phyloP scores from a whole-genome alignment of 2,797 vertebrate genomes.

The Myoxocephalus aenaeus region DNA sequence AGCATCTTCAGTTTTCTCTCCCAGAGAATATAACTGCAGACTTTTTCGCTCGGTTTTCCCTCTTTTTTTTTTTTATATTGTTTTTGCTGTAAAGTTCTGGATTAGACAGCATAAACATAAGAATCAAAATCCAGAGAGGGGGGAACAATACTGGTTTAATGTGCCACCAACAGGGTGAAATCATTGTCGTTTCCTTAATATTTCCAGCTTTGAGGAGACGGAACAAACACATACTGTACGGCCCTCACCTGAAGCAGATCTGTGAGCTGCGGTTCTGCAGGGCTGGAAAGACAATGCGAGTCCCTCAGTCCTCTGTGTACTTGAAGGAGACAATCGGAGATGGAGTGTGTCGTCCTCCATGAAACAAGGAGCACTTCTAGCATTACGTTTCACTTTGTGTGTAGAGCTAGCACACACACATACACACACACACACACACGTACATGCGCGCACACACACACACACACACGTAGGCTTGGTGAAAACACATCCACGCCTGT shows the following conservation, averaged over 20 bases:
- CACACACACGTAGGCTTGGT: neutral
- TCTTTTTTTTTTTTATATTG: neutral
- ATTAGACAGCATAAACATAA: slow-evolving; percentile 28
- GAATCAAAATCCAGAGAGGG: slow-evolving; percentile 28
- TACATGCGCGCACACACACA: no score
- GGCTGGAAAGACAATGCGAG: slow-evolving; percentile 32
- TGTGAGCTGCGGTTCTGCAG: slow-evolving; percentile 33
- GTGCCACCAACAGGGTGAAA: slow-evolving; percentile 14
- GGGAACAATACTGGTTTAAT: slow-evolving; percentile 21
- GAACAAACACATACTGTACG: slow-evolving; percentile 23
- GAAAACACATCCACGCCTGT: slow-evolving; percentile 8
- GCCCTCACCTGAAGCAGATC: slow-evolving; percentile 33
- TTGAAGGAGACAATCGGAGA: slow-evolving; percentile 58
- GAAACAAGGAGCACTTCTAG: slow-evolving; percentile 76
- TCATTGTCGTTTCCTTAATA: neutral
- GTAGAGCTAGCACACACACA: slow-evolving; percentile 14
- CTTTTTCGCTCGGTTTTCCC: slow-evolving; percentile 7
- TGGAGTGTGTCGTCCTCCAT: slow-evolving; percentile 23
- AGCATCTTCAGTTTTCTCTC: slow-evolving; percentile 27
- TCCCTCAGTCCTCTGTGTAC: slow-evolving; percentile 46
- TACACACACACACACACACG: neutral
- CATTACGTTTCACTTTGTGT: slow-evolving; percentile 51
- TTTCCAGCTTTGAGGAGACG: slow-evolving; percentile 38
- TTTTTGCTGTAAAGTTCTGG: slow-evolving; percentile 48
- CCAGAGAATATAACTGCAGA: slow-evolving; percentile 49